Base-by-base conservation (phyloP, 2,113 vertebrate genomes). In the Lepisosteus osseus region DNA sequence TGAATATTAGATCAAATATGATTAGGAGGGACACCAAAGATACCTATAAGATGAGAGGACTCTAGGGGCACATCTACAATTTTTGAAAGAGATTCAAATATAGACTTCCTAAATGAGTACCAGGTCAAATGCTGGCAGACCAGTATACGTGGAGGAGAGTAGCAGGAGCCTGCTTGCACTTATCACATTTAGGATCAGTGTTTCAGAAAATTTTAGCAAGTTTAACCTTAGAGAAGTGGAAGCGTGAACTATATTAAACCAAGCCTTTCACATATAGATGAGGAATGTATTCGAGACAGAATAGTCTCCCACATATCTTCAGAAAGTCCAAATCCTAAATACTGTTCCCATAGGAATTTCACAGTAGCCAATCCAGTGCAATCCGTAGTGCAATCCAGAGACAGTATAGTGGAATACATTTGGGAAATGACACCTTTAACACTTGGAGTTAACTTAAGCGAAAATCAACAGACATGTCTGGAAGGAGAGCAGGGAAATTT, bases 1-100 rank as follows among this genome's bases (percentile, higher is more conserved):
- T 41, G 11, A 9, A 17, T 15, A 41, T 7, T 17, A 40, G 62
- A 17, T 17, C 3, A 64, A 64, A 29, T 7, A 12, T 29, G 3
- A 64, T 17, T 64, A 41, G 29, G 17, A 61, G 55, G 55, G 29
- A 63, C 29, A 14, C 44, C 44, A 71, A 54, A 71, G 13, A 71
- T 51, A 11, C 3, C 69, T n/a, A 61, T 71, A 3, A 51, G 6
- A 4, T 41, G 43, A 15, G 57, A 71, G 5, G 59, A 29, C 29
- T 29, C 29, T 29, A 29, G 29, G 29, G 29, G 29, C 7, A 62
- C 2, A 6, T 17, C 15, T 45, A 62, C 0, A 29, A 1, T 29
- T 29, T 29, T 29, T 29, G 29, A 29, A 29, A 29, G 29, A 29
- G 29, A 29, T 29, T 29, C 29, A 29, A 29, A 29, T 29, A 29